Evolutionary conservation across 1,140 invertebrate species (phyloP).

Genomic region (Bombus polaris): DNA sequence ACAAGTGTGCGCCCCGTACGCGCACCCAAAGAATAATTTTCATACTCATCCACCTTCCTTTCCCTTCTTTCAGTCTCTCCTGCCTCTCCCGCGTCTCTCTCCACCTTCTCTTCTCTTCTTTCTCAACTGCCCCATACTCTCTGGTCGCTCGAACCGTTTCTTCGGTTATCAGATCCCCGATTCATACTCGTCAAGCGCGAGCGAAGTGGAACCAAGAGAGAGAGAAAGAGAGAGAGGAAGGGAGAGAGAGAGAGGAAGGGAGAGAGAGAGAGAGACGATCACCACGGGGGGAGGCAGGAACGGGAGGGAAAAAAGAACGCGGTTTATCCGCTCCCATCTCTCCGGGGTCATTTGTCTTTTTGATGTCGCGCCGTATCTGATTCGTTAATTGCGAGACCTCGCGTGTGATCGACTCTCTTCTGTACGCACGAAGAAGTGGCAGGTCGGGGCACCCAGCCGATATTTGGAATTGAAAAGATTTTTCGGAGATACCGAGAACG

Average conservation of each 20-base stretch:
- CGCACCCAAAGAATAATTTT: conserved; percentile 74
- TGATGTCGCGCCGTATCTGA: conserved; percentile 73
- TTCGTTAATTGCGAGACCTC: conserved; percentile 73
- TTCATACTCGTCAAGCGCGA: conserved; percentile 74
- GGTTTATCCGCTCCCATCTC: conserved; percentile 68
- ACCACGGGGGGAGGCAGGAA: background rate
- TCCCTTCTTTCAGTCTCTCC: conserved; percentile 41
- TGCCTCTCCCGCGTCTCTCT: conserved; percentile 7
- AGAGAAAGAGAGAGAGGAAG: conserved; percentile 9
- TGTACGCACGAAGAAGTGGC: conserved; percentile 24
- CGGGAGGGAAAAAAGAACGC: conserved; percentile 59
- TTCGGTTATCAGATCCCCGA: conserved; percentile 75
- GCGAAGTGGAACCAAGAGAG: conserved; percentile 48
- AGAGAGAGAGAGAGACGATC: background rate
- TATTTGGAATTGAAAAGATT: conserved; percentile 56
- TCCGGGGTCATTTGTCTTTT: conserved; percentile 73
- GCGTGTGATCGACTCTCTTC: conserved; percentile 68
- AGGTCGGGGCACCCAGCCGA: conserved; percentile 31
- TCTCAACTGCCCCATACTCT: conserved; percentile 49
- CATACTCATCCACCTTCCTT: conserved; percentile 74
- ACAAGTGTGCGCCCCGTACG: conserved; percentile 75
- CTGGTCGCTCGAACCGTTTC: conserved; percentile 66
- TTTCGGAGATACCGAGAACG: conserved; percentile 41
- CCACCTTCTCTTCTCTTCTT: conserved; percentile 35
- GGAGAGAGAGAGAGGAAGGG: conserved; percentile 32